Evolutionary conservation across 2,797 vertebrate genomes (phyloP).

Genomic region (Otus scops): DNA sequence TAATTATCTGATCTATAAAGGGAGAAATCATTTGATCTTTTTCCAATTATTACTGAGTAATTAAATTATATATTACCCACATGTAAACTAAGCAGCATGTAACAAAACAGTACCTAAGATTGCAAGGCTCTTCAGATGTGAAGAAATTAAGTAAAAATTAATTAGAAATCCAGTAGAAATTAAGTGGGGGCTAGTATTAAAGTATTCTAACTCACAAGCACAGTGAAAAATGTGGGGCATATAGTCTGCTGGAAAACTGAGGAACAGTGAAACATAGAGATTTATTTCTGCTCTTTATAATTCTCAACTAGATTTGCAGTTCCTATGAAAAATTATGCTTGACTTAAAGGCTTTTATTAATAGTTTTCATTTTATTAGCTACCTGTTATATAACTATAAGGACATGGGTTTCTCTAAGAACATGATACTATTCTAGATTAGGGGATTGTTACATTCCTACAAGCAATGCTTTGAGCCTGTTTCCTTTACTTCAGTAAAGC

Average conservation of each 20-base stretch:
- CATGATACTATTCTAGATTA: background rate
- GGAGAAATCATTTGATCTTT: constrained; percentile 46
- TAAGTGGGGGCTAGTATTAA: background rate
- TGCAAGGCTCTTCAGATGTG: background rate
- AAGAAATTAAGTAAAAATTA: background rate
- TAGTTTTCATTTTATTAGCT: background rate
- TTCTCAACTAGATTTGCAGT: background rate
- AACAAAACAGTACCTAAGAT: background rate
- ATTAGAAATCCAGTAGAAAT: background rate
- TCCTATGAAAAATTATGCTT: background rate
- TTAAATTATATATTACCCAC: constrained; percentile 50
- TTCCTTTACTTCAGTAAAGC: background rate
- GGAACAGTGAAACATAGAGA: background rate
- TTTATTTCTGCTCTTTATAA: background rate
- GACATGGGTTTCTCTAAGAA: background rate
- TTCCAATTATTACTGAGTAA: constrained; percentile 38
- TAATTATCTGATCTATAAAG: constrained; percentile 59
- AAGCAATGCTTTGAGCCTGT: background rate
- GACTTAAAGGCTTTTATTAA: background rate
- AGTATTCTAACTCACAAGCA: background rate
- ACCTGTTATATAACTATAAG: background rate
- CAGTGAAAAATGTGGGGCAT: background rate
- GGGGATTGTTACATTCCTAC: background rate
- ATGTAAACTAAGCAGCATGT: constrained; percentile 23
- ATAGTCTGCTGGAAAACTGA: background rate